Percentiles rank a stretch among this genome's conserved stretches.
Evolutionary conservation across 37 sponge, comb jelly and placozoan species (phyloP).

Genomic region (Chondrilla cf. caribensis): DNA sequence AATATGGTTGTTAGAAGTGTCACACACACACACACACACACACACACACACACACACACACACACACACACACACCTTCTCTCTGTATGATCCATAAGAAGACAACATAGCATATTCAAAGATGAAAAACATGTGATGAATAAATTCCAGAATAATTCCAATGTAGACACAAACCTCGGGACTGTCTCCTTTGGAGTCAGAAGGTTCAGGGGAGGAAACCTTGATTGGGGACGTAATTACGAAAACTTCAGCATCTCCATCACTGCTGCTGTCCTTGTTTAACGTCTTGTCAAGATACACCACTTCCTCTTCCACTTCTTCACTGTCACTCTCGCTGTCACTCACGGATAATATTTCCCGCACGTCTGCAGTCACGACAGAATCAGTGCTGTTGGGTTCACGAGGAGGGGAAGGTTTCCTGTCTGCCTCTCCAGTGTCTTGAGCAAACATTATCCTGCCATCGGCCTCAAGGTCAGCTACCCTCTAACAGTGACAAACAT

Average conservation of each 20-base stretch:
- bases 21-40: no score
- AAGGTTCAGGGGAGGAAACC: not conserved
- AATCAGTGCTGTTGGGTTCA: not conserved
- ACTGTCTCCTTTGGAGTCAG: not conserved
- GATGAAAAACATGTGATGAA: no score
- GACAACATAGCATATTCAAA: no score
- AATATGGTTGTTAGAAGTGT: not conserved
- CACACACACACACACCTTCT: no score
- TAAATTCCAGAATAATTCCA: no score
- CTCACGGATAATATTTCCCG: not conserved
- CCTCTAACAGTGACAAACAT: not conserved
- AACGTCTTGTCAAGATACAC: not conserved
- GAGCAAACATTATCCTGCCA: not conserved
- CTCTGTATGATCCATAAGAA: no score
- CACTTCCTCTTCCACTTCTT: slow-evolving; percentile 20
- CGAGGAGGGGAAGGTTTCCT: not conserved
- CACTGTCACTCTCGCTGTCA: not conserved
- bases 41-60: no score
- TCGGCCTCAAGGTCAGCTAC: not conserved
- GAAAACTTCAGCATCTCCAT: slow-evolving; percentile 21
- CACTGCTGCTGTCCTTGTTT: not conserved
- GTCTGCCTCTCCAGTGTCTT: not conserved
- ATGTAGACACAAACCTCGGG: not conserved
- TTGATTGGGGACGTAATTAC: slow-evolving; percentile 53
- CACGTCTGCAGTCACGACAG: not conserved